Conservation (phyloP, 2,797 vertebrate species). For the Chaunax sp. region DNA sequence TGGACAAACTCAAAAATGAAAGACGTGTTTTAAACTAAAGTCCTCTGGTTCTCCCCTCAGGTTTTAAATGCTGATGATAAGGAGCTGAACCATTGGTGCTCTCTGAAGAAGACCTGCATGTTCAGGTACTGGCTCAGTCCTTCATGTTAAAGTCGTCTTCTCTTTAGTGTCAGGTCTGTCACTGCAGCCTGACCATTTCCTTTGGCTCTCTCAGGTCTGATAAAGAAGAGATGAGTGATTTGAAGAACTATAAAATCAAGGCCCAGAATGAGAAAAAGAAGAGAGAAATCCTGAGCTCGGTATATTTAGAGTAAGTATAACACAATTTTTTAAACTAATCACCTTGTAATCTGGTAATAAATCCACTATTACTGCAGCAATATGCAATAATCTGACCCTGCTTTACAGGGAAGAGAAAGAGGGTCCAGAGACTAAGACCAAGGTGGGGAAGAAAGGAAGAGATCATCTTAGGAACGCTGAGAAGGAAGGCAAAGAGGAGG, state of each 20-base stretch:
- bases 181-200: accelerated
- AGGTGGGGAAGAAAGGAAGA: conserved; percentile 77
- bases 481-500: conserved; percentile 16
- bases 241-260: conserved; percentile 85
- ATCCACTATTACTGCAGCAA: not conserved
- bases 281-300: conserved; percentile 84
- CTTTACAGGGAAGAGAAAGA: conserved; percentile 65
- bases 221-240: conserved; percentile 86
- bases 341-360: not conserved
- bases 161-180: not conserved
- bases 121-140: conserved; percentile 82
- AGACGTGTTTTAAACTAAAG: not conserved
- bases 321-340: not conserved
- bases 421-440: conserved; percentile 55
- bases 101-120: conserved; percentile 94
- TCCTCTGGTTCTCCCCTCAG: conserved; percentile 62
- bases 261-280: conserved; percentile 85
- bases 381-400: conserved; percentile 1
- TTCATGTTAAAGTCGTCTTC: not conserved
- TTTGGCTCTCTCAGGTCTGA: conserved; percentile 81
- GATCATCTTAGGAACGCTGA: conserved; percentile 68
- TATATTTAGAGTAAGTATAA: conserved; percentile 82
- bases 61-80: conserved; percentile 88
- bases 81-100: conserved; percentile 92
- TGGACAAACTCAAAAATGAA: no score